Evolutionary conservation across 2,888 invertebrate species (phyloP).

Genomic region (Platerodrilus igneus): DNA sequence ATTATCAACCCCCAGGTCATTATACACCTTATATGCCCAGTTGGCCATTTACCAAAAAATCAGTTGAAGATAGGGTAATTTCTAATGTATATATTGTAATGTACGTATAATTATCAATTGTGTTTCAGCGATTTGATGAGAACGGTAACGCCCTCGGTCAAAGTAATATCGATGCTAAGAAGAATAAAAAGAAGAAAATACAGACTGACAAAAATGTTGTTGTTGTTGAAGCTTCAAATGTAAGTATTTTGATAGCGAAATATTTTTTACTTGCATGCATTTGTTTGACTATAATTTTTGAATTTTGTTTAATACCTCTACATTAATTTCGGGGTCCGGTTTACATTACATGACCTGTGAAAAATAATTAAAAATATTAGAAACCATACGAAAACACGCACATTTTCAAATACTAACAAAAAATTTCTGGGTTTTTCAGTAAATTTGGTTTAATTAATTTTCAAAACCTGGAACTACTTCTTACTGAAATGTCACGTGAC

Average conservation of each 20-base stretch:
- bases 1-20: slow-evolving; percentile 50
- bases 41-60: slow-evolving; percentile 18
- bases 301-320: background rate
- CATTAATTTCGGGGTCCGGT: too few species aligned
- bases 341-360: too few species aligned
- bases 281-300: background rate
- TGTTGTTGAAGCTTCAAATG: slow-evolving; percentile 47
- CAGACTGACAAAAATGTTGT: slow-evolving; percentile 49
- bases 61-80: slow-evolving; percentile 21
- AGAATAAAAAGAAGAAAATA: slow-evolving; percentile 57
- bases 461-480: too few species aligned
- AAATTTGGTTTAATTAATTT: too few species aligned
- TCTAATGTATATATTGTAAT: too few species aligned
- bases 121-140: slow-evolving; percentile 68
- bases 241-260: slow-evolving; percentile 29
- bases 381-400: too few species aligned
- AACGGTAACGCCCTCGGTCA: slow-evolving; percentile 70
- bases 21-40: slow-evolving; percentile 11
- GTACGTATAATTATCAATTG: too few species aligned
- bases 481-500: too few species aligned
- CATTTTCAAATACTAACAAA: too few species aligned
- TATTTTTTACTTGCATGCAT: background rate
- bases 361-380: too few species aligned
- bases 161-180: slow-evolving; percentile 50
- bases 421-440: too few species aligned